Percentiles rank a stretch among this genome's conserved stretches.
Evolutionary conservation across 2,888 invertebrate species (phyloP).

Genomic region (Ophion costatus): DNA sequence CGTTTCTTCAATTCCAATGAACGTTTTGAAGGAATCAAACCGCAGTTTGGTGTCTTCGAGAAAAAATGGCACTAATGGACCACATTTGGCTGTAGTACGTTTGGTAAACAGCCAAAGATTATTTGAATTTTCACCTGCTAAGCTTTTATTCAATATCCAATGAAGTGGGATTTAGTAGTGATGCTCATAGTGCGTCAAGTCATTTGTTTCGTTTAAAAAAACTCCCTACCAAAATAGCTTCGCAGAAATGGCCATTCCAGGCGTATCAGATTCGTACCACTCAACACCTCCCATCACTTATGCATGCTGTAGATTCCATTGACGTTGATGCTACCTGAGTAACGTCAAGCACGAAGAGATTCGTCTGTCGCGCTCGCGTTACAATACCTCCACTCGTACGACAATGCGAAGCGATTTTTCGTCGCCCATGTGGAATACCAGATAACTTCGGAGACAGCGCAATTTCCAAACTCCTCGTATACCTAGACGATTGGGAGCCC

Average conservation of each 20-base stretch:
- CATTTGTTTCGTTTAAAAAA: no score
- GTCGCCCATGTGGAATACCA: constrained; percentile 10
- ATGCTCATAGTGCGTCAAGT: no score
- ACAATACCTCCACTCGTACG: background rate
- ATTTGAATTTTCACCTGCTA: no score
- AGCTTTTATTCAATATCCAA: no score
- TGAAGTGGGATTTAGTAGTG: no score
- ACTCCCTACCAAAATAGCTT: no score
- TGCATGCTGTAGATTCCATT: background rate
- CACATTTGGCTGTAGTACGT: no score
- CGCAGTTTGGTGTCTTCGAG: no score
- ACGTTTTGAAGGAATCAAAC: no score
- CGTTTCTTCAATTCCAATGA: background rate
- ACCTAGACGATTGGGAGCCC: constrained; percentile 25
- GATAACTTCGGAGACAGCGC: background rate
- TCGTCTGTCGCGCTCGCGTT: no score
- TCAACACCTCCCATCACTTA: background rate
- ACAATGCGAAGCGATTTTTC: constrained; percentile 1
- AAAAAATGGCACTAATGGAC: no score
- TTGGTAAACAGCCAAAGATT: no score
- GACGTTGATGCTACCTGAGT: background rate
- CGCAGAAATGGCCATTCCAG: background rate
- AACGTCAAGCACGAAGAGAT: background rate
- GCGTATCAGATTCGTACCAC: background rate
- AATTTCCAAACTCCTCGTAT: constrained; percentile 28